These are phyloP conservation scores for Prinia subflava DNA, from an alignment of 2,113 vertebrate genomes.

Conservation along the genomic window DNA sequence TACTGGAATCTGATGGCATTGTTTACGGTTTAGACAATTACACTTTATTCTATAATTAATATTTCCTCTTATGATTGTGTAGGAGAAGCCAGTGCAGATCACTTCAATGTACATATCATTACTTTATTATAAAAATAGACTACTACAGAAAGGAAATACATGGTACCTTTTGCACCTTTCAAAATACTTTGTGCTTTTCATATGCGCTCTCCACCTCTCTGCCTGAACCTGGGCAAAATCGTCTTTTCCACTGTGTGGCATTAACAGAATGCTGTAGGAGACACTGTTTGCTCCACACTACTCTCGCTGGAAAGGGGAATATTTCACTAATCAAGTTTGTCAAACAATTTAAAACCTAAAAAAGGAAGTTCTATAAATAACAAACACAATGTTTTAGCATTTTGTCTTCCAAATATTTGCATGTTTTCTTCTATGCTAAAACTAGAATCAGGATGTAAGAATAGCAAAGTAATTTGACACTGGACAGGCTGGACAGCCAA, in stretches of 20 bases:
- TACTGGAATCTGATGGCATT: neutral
- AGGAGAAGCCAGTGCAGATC: neutral
- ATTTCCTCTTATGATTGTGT: neutral
- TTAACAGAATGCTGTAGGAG: neutral
- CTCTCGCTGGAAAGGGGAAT: neutral
- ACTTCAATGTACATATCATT: neutral
- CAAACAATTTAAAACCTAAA: neutral
- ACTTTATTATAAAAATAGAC: neutral
- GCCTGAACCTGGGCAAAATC: neutral
- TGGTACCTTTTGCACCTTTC: neutral
- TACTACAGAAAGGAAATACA: neutral
- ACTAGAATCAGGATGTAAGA: neutral
- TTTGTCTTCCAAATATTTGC: neutral
- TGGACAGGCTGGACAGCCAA: neutral
- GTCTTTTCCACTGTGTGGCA: neutral
- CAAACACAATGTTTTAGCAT: neutral
- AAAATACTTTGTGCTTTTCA: neutral
- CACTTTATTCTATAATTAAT: neutral
- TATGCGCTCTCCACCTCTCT: neutral
- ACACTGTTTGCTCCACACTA: neutral
- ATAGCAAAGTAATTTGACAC: neutral
- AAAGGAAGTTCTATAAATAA: neutral
- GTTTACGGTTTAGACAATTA: neutral
- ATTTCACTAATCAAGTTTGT: neutral
- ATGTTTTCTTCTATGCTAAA: neutral